Evolutionary conservation across 2,113 vertebrate genomes (phyloP).

Genomic region (Hypanus sabinus): DNA sequence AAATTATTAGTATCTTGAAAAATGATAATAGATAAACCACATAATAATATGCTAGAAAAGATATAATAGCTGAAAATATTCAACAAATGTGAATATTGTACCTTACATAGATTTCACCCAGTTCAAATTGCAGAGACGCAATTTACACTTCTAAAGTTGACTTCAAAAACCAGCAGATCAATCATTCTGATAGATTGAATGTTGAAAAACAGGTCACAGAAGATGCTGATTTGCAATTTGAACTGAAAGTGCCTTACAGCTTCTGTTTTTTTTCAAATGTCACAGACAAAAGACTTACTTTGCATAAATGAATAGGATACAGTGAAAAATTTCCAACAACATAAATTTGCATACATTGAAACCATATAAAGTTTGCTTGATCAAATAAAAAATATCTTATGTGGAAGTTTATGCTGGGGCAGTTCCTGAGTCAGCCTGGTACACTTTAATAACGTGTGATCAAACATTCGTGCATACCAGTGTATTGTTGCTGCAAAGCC

Average conservation of each 20-base stretch:
- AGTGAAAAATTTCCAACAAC: not conserved
- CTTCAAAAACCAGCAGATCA: not conserved
- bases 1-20: not conserved
- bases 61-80: constrained; percentile 5
- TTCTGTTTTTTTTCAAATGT: not conserved
- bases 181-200: not conserved
- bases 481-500: not conserved
- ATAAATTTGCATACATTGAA: not conserved
- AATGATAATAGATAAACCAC: not conserved
- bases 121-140: not conserved
- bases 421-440: not conserved
- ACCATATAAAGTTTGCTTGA: not conserved
- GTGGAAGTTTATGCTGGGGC: not conserved
- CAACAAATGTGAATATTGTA: not conserved
- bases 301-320: not conserved
- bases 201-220: not conserved
- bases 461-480: not conserved
- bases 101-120: not conserved
- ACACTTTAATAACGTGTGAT: not conserved
- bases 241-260: not conserved
- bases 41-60: not conserved
- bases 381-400: not conserved
- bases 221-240: not conserved
- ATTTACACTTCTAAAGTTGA: not conserved
- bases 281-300: not conserved